Base-by-base conservation (phyloP, 2,113 vertebrate species). In the Sturnus vulgaris region DNA sequence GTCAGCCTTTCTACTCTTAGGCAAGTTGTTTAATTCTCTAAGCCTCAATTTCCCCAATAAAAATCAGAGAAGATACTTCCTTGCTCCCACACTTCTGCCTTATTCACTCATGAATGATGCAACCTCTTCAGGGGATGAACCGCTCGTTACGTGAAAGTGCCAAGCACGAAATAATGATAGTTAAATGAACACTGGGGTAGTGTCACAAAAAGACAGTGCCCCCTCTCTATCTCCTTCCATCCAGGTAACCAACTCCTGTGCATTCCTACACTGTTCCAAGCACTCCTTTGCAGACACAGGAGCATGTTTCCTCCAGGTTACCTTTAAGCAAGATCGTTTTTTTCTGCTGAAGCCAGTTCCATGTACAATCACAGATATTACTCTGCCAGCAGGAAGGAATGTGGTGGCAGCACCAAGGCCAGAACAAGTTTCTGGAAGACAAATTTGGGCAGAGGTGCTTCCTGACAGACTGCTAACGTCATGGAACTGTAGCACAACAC, bases 51-150 rank as follows among this genome's bases (percentile, higher is more conserved):
- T 95, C 95, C 87, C 84, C 82, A 80, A 37, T 12, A 88, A 61
- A 70, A 95, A 77, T 85, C 78, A 71, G 46, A 71, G 66, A 63
- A 90, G 88, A 75, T 35, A 71, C 35, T 88, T 96, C 92, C 69
- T 72, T 71, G 88, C 94, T 96, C 92, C 80, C 79, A 95, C 88
- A 83, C 80, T 92, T 68, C 77, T 46, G 22, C 40, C 61, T 94
- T 46, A 90, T 55, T 90, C 82, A 59, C 11, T 92, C 52, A 73
- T 82, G 96, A 47, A 72, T 86, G 96, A 95, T 80, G 88, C 79
- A 96, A 92, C 52, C 57, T 70, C 59, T 88, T 31, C n/a, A 63
- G 71, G 21, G 39, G 75, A 69, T 23, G 59, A 94, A 39, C 31
- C 3, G 6, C n/a, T 88, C 40, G 2, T 64, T 35, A 39, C 8